These are phyloP conservation scores for Drosophila multiciliata DNA, from an alignment of 2,888 invertebrate species.

Conservation along the genomic window DNA sequence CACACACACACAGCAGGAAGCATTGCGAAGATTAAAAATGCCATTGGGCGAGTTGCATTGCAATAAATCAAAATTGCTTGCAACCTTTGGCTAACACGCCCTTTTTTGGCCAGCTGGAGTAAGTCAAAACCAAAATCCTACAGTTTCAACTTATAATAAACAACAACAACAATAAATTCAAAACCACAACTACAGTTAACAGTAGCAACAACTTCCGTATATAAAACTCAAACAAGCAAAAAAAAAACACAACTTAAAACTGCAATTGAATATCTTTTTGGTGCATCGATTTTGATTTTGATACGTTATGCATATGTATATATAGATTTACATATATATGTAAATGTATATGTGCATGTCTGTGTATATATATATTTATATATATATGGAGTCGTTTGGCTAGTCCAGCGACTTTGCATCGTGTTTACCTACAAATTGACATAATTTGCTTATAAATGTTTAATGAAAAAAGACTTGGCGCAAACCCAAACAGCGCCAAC, in stretches of 20 bases:
- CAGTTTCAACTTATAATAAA: slow-evolving; percentile 49
- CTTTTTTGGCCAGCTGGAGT: slow-evolving; percentile 48
- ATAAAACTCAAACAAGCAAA: slow-evolving; percentile 38
- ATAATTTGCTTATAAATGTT: slow-evolving; percentile 80
- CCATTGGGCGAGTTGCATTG: slow-evolving; percentile 29
- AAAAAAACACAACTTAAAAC: slow-evolving; percentile 19
- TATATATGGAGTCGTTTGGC: slow-evolving; percentile 27
- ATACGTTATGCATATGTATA: slow-evolving; percentile 8
- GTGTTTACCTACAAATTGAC: slow-evolving; percentile 78
- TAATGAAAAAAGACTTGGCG: slow-evolving; percentile 56
- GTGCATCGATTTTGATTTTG: slow-evolving; percentile 34
- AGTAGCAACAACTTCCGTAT: slow-evolving; percentile 65
- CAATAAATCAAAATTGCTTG: slow-evolving; percentile 67
- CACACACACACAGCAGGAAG: slow-evolving; percentile 60
- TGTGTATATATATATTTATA: not conserved
- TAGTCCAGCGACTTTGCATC: slow-evolving; percentile 23
- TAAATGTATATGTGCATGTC: not conserved
- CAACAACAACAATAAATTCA: slow-evolving; percentile 36
- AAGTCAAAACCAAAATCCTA: slow-evolving; percentile 22
- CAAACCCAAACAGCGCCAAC: slow-evolving; percentile 34
- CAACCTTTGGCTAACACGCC: slow-evolving; percentile 63
- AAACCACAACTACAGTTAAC: slow-evolving; percentile 17
- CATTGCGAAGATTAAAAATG: slow-evolving; percentile 42
- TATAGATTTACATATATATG: not conserved
- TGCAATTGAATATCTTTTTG: slow-evolving; percentile 53